Base-by-base conservation (phyloP, 2,113 vertebrate species). In the Hydropotes inermis region DNA sequence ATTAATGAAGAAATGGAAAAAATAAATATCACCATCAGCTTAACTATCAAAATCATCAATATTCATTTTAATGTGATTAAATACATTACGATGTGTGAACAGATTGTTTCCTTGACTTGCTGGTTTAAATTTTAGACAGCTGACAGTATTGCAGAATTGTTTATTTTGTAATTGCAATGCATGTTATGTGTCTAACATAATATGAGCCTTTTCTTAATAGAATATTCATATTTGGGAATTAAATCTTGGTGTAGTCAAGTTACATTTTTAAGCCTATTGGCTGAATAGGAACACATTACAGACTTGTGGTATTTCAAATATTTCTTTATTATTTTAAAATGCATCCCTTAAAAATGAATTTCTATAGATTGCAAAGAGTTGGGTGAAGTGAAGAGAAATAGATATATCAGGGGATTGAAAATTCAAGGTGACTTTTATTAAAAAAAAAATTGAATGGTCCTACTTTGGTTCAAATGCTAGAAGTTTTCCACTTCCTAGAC, bases 351-450 rank as follows among this genome's bases (percentile, higher is more conserved):
- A 52, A 96, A 92, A 52, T 86, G 45, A 92, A 76, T 94, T 89
- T 94, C 58, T 95, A 39, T 19, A 55, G 60, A 74, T 87, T 97
- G 60, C 79, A 78, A 76, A 88, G 25, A 50, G 13, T 87, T 97
- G 79, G 14, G 17, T 89, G 17, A 94, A 81, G 50, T 93, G 57
- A 91, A 58, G 45, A 94, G 54, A 91, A 93, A 93, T 86, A 60
- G 2, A 81, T 54, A 14, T 55, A 82, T 55, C n/a, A 1, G n/a
- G 27, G 82, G 19, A 61, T 43, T 85, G 61, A 88, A 95, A 88
- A 91, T 93, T 94, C 67, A 97, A 95, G 95, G 91, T 97, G 94
- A 97, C 95, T 85, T 97, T 64, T 52, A 64, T 36, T 94, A 91
- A 97, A 91, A 87, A 39, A 97, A 91, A 87, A 39, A 47, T 79